Base-by-base conservation (phyloP, 2,113 vertebrate genomes). In the Cinclus cinclus region DNA sequence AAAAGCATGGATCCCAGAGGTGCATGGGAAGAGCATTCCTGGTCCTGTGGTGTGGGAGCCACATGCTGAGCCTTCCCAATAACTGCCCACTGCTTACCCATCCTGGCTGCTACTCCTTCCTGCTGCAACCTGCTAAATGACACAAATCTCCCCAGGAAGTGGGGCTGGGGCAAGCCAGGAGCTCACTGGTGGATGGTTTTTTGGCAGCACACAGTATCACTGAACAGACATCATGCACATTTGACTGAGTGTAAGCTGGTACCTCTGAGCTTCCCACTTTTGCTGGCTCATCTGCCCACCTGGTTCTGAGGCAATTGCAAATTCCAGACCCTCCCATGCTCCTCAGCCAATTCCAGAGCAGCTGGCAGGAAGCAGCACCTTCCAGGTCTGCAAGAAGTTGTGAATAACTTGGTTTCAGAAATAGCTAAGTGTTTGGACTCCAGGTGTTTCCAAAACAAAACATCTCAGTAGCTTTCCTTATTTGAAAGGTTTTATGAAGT, bases 391-490 rank as follows among this genome's bases (percentile, higher is more conserved):
- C 67, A 76, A 88, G 75, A 85, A 90, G 82, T 69, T 76, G 67
- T 52, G 75, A 88, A 85, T 30, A 80, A 59, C 78, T 94, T 94
- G n/a, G 44, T 75, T 89, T 84, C 74, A 83, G 90, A 87, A 91
- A 85, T 10, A 91, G 53, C 53, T 73, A 96, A 79, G 44, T 90
- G 44, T 87, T 91, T 87, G 58, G 65, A 35, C 65, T 83, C 78
- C 90, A 95, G 87, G 87, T 96, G 88, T 85, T 89, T 83, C 53
- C 62, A 93, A 91, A 82, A 70, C 52, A 92, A 82, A 91, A 68
- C 49, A 87, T 64, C 78, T 85, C 58, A 13, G 41, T 44, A 49
- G 56, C n/a, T 95, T 84, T 68, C 69, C 65, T 82, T 65, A 71
- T 75, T 24, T 64, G 60, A 80, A 77, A 59, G 37, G 10, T 53